These are phyloP conservation scores for Parazoanthus swiftii DNA, from an alignment of 92 coral and sea anemone species.

Conservation along the genomic window DNA sequence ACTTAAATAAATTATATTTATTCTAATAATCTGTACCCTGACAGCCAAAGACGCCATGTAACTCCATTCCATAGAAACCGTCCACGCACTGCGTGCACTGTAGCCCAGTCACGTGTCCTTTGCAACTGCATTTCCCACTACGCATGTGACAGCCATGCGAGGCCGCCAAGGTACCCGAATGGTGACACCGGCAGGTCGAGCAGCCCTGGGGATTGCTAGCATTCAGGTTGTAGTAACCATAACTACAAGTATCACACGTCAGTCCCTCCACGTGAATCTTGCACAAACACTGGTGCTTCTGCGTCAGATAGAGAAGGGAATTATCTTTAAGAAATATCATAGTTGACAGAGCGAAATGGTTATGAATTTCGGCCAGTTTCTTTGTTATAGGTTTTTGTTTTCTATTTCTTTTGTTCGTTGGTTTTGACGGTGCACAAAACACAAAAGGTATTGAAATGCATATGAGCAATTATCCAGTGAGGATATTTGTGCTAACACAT, in stretches of 20 bases:
- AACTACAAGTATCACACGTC: constrained; percentile 76
- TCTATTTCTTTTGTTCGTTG: no score
- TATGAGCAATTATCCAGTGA: no score
- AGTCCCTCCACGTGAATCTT: constrained; percentile 75
- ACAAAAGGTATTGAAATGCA: no score
- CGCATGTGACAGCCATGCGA: constrained; percentile 72
- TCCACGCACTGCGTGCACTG: constrained; percentile 76
- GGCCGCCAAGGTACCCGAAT: constrained; percentile 77
- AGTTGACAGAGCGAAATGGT: no score
- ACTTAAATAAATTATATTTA: background rate
- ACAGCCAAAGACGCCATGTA: constrained; percentile 85
- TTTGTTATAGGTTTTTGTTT: no score
- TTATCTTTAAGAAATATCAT: background rate
- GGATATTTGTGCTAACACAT: no score
- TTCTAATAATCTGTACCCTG: constrained; percentile 48
- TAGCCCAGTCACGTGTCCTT: constrained; percentile 71
- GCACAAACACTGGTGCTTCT: constrained; percentile 75
- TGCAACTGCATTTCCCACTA: constrained; percentile 82
- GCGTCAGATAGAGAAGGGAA: background rate
- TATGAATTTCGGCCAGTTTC: no score
- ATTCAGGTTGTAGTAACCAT: constrained; percentile 75
- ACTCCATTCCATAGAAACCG: constrained; percentile 71
- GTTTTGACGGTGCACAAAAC: no score
- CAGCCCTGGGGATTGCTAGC: constrained; percentile 78
- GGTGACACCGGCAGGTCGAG: constrained; percentile 72